Conservation (phyloP, 2,113 vertebrate species). For the Mixornis gularis region DNA sequence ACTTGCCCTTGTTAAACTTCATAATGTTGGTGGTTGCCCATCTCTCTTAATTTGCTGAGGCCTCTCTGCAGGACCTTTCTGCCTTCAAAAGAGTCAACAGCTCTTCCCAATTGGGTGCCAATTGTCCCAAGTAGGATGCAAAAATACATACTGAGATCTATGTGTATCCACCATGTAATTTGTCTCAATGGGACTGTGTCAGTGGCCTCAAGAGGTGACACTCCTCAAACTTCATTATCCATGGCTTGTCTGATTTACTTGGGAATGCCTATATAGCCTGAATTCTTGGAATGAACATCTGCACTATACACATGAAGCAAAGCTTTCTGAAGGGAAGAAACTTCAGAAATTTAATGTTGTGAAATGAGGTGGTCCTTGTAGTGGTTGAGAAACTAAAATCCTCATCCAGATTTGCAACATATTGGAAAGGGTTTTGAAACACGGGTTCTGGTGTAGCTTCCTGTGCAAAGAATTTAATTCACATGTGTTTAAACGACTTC, state of each 20-base stretch:
- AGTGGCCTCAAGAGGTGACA: background rate
- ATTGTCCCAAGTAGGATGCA: background rate
- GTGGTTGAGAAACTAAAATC: background rate
- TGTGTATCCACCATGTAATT: background rate
- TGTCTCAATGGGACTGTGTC: background rate
- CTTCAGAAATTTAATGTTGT: background rate
- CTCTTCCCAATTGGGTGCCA: background rate
- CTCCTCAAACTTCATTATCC: background rate
- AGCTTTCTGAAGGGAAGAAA: background rate
- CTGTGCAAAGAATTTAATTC: background rate
- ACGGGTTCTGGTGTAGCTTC: background rate
- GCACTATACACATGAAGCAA: background rate
- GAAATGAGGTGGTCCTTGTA: background rate
- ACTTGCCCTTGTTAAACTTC: background rate
- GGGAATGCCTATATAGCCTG: background rate
- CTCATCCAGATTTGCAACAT: background rate
- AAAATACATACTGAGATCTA: background rate
- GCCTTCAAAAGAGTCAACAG: background rate
- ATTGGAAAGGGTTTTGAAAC: background rate
- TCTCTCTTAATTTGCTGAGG: background rate
- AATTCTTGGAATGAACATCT: background rate
- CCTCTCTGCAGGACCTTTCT: background rate
- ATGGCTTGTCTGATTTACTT: background rate
- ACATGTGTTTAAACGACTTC: background rate
- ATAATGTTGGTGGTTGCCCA: background rate